phyloP scores from a whole-genome alignment of 64 coral and sea anemone genomes.

The Hydrozoanthus tunicans region DNA sequence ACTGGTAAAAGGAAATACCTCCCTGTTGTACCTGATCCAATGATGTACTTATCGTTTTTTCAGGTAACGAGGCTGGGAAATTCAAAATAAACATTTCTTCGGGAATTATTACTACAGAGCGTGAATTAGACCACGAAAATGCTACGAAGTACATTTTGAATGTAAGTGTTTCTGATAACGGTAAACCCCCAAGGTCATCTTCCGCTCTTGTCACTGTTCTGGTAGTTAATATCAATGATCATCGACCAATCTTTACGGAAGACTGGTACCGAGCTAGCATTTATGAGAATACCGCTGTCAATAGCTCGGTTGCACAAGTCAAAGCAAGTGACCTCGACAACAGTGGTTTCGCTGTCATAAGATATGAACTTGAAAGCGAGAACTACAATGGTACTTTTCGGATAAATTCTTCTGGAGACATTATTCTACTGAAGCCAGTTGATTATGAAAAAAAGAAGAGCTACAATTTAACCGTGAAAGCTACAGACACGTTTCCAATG shows the following conservation, averaged over 20 bases:
- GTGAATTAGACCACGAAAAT: constrained; percentile 60
- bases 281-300: constrained; percentile 64
- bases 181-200: constrained; percentile 29
- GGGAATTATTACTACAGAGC: constrained; percentile 57
- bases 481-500: constrained; percentile 52
- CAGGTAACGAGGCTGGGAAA: constrained; percentile 51
- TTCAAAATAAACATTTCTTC: constrained; percentile 51
- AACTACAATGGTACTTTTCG: constrained; percentile 41
- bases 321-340: constrained; percentile 54
- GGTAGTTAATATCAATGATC: constrained; percentile 64
- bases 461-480: constrained; percentile 55
- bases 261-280: constrained; percentile 55
- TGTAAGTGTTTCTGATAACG: constrained; percentile 58
- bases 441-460: constrained; percentile 51
- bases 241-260: constrained; percentile 61
- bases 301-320: constrained; percentile 47
- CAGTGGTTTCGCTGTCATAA: constrained; percentile 28
- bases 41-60: background rate
- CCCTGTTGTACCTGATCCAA: background rate
- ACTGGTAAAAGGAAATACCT: too few relatives aligned
- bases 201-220: constrained; percentile 12
- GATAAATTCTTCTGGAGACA: constrained; percentile 55
- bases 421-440: constrained; percentile 23
- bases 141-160: constrained; percentile 55
- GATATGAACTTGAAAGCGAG: constrained; percentile 20